Base-by-base conservation (phyloP, 1,140 invertebrate genomes). In the Diorhabda carinulata region DNA sequence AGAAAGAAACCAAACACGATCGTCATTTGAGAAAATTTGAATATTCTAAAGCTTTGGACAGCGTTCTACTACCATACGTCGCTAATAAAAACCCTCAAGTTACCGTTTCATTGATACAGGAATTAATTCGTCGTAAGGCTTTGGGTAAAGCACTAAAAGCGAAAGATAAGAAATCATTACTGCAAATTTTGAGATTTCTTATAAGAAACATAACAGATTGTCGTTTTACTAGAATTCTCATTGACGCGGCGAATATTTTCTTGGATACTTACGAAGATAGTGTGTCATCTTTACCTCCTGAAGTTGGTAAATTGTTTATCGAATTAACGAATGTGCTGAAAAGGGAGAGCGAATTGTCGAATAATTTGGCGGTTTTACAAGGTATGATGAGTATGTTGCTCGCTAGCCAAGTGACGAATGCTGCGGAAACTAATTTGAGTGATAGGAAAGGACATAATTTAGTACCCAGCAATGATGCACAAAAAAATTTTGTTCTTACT, bases 21-120 rank as follows among this genome's bases (percentile, higher is more conserved):
- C 80, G 81, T 40, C 88, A 86, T 76, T 80, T 98, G 3, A 87
- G 91, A 70, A 91, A 90, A 82, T 96, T 94, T 82, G 85, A 92
- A 74, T 94, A 93, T 80, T 87, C 87, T 1, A 91, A 91, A 85
- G 93, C 94, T 4, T 83, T 98, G 7, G 88, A 93, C 76, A 78
- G 81, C 66, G 94, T 91, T 45, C 79, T 97, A 73, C 76, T 83
- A 44, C 83, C 83, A 43, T 86, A 85, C 75, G 81, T 89, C 7
- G 77, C 83, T 7, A 86, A 84, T 43, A 89, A 88, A 77, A 84
- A 83, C 58, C 94, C 95, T 3, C 90, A 94, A 74, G 83, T 90
- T 43, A 92, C 92, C 3, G 87, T 95, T 60, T 86, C 89, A 63
- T 82, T 97, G 3, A 84, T 97, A 70, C 91, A 94, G 80, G 95